Base-by-base conservation (phyloP, 1,140 invertebrate genomes). In the Brachystomella parvula region DNA sequence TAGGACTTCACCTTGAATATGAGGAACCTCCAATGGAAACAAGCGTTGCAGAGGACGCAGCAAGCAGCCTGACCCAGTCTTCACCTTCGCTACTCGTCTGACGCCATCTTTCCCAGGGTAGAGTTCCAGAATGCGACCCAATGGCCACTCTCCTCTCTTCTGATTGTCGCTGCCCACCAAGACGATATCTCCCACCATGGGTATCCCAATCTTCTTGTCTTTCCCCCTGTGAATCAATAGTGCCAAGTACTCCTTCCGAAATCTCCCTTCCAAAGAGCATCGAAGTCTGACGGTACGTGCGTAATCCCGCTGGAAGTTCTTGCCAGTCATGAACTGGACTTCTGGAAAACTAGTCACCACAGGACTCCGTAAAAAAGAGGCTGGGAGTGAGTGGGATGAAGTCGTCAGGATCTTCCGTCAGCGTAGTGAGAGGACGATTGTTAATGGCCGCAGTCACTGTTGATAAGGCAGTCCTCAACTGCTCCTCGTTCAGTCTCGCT, bases 401-500 rank as follows among this genome's bases (percentile, higher is more conserved):
- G 62, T 77, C 76, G 24, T 59, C 24, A 3, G 47, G 47, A 70
- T 78, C 73, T n/a, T 71, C 70, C 2, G 74, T 74, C 26, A 76
- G 24, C 58, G 73, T 75, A 21, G 76, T 77, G 15, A 78, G 57
- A 6, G 76, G 77, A 49, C 76, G 70, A 28, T 65, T 61, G 71
- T 79, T 79, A 19, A 79, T 71, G 3, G 73, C 57, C 0, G 63
- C 64, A 61, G 78, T 75, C 39, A 59, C 70, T 56, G 78, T 75
- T 63, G 71, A 74, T 12, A 78, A 19, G 21, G 76, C 31, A 1
- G 75, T 79, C 29, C 56, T 30, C 29, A 79, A 62, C 49, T 77
- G 74, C 61, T 78, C 76, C 44, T 73, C 73, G 49, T 65, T 63
- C 31, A 77, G 47, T 30, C 31, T 6, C 0, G 19, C 44, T 64